A percentile compares a stretch with the other conserved stretches of the same genome.
Conservation (phyloP, 2,888 invertebrate genomes). For the Barypeithes pellucidus region DNA sequence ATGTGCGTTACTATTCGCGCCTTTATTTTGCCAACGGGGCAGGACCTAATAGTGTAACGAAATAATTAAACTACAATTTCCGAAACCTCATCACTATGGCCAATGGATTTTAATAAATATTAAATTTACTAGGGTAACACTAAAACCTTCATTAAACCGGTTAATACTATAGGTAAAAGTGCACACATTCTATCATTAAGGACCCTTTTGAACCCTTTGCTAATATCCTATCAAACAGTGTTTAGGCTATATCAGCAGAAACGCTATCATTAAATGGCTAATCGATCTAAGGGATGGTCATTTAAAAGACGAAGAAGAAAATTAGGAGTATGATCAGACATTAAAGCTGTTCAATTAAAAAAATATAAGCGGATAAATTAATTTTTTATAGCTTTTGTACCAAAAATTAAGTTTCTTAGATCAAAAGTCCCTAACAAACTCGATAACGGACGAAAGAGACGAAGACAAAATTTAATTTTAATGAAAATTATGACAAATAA, state of each 20-base stretch:
- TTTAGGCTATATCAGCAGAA: conserved; percentile 5
- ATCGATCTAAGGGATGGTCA: not conserved
- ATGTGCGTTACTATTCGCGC: no score
- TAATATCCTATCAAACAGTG: not conserved
- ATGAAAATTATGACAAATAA: no score
- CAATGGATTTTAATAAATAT: not conserved
- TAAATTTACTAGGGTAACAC: not conserved
- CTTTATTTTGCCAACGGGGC: not conserved
- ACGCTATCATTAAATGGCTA: not conserved
- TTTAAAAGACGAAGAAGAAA: no score
- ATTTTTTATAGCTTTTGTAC: no score
- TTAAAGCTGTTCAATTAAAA: no score
- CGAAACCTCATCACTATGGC: not conserved
- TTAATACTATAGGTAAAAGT: conserved; percentile 16
- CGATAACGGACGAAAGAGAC: no score
- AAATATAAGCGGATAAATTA: no score
- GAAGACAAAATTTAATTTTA: no score
- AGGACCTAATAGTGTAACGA: not conserved
- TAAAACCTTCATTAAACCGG: conserved; percentile 5
- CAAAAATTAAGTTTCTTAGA: no score
- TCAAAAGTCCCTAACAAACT: no score
- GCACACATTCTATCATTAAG: not conserved
- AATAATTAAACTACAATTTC: not conserved
- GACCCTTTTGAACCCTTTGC: conserved; percentile 8
- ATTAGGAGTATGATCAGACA: no score